Base-by-base conservation (phyloP, 2,888 invertebrate genomes). In the Malthinus seriepunctatus region DNA sequence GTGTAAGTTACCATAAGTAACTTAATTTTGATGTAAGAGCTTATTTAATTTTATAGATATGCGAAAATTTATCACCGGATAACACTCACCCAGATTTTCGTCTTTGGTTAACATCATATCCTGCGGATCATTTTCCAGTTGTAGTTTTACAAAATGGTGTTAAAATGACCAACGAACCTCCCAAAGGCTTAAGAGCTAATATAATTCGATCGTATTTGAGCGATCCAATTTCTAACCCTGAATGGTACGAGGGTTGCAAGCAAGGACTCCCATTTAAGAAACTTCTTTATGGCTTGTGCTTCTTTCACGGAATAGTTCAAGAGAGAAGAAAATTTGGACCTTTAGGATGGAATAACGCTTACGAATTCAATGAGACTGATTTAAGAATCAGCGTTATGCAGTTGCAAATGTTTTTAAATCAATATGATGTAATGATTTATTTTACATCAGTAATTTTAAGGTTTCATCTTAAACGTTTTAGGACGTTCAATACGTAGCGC, bases 81-180 rank as follows among this genome's bases (percentile, higher is more conserved):
- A 89, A 88, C 69, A 89, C 89, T 0, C 84, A 89, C 67, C 80
- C 81, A 0, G 81, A 83, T 52, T 96, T 95, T 79, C 83, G 95
- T 39, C 81, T 96, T 50, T 96, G 95, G 95, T 80, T 96, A 32
- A 96, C 95, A 1, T 93, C 93, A 70, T 94, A 93, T 76, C 93
- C 95, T 1, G 89, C 91, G 0, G 85, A 87, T 49, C 86, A 88
- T 80, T 95, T 96, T 79, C 95, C 96, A 1, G 89, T 91, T 33
- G 85, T 91, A 3, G 83, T 96, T 35, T 80, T 96, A 46, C 94
- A 95, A 80, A 89, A 90, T 71, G 91, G 93, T 9, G 91, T 95
- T 0, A 95, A 95, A 83, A 95, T 96, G 90, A 95, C 95, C 0
- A 95, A 94, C 72, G 95, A 96, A 78, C 91, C 94, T 0, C 95